Evolutionary conservation across 2,797 vertebrate genomes (phyloP).

Genomic region (Sebastes glaucus): DNA sequence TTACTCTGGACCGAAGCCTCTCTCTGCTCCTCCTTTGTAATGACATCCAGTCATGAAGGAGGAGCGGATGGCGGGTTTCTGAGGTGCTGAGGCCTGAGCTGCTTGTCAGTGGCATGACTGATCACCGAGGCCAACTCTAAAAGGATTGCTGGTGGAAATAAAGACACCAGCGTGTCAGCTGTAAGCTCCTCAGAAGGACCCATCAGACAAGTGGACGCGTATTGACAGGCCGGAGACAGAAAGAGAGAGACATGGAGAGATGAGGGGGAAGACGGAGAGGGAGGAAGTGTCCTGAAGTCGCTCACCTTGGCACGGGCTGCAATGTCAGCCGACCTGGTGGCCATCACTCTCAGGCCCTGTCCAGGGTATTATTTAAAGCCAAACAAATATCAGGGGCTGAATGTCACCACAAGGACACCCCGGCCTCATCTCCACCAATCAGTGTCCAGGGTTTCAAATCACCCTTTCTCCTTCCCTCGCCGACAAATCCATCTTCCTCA

Average conservation of each 20-base stretch:
- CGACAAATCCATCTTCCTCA: conserved; percentile 84
- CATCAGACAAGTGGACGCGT: conserved; percentile 93
- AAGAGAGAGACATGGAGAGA: conserved; percentile 84
- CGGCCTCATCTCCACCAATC: conserved; percentile 89
- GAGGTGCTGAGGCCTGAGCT: conserved; percentile 70
- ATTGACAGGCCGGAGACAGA: conserved; percentile 89
- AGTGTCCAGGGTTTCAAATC: conserved; percentile 85
- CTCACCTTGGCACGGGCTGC: conserved; percentile 97
- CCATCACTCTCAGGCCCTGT: conserved; percentile 95
- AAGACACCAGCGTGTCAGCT: conserved; percentile 92
- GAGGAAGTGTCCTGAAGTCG: conserved; percentile 88
- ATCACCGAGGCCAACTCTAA: conserved; percentile 85
- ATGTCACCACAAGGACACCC: conserved; percentile 98
- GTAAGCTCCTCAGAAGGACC: conserved; percentile 92
- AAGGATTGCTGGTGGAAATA: conserved; percentile 92
- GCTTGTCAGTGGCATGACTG: conserved; percentile 82
- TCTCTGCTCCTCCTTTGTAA: conserved; percentile 48
- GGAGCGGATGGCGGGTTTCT: conserved; percentile 59
- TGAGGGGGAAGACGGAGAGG: conserved; percentile 74
- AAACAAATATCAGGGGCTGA: conserved; percentile 98
- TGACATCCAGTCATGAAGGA: conserved; percentile 67
- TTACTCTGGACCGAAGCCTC: conserved; percentile 23
- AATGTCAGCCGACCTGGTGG: conserved; percentile 94
- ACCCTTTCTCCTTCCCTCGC: conserved; percentile 78
- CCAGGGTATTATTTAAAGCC: conserved; percentile 98